phyloP scores from a whole-genome alignment of 1,140 invertebrate genomes.

The Helicoverpa zea region DNA sequence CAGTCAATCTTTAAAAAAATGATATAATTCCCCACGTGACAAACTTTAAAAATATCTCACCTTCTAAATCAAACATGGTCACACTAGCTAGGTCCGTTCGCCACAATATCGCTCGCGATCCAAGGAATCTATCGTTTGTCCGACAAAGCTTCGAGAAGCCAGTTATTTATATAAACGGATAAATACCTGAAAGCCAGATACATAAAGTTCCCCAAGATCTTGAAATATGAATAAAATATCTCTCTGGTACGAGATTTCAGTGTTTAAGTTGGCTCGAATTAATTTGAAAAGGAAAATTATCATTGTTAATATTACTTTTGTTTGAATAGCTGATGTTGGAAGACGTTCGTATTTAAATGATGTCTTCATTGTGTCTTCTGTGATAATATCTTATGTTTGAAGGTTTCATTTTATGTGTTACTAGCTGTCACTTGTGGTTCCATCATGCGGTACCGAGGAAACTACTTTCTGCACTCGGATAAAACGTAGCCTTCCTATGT shows the following conservation, averaged over 20 bases:
- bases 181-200: constrained; percentile 10
- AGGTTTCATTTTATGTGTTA: background rate
- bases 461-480: too few species aligned
- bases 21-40: too few species aligned
- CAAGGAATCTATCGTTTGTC: constrained; percentile 39
- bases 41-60: too few species aligned
- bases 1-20: too few species aligned
- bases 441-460: too few species aligned
- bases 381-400: background rate
- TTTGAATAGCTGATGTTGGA: background rate
- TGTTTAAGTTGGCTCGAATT: constrained; percentile 14
- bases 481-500: too few species aligned
- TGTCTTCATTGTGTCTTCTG: background rate
- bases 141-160: background rate
- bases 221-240: constrained; percentile 37
- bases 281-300: constrained; percentile 13
- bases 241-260: background rate
- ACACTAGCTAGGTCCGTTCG: background rate
- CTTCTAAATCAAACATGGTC: too few species aligned
- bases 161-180: constrained; percentile 10
- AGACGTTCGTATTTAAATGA: background rate
- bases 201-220: background rate
- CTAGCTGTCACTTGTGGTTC: too few species aligned
- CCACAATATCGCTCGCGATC: constrained; percentile 28
- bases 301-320: background rate